These are phyloP conservation scores for Lordiphosa fenestrarum DNA, from an alignment of 2,888 invertebrate species.

Conservation along the genomic window DNA sequence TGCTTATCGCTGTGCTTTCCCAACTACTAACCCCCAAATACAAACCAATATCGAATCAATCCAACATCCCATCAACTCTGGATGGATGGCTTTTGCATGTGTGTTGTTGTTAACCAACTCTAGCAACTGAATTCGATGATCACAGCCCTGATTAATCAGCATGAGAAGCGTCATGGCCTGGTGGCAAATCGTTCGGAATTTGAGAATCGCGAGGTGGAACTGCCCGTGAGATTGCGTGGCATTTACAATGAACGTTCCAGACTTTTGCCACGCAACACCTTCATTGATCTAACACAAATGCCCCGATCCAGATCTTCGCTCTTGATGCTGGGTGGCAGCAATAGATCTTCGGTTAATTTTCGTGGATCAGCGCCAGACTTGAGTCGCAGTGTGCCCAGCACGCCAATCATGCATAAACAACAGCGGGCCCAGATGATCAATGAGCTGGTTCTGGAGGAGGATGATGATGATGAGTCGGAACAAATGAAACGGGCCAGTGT, in stretches of 20 bases:
- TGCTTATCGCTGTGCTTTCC: constrained; percentile 67
- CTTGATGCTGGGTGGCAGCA: constrained; percentile 77
- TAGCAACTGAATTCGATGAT: constrained; percentile 68
- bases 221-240: constrained; percentile 76
- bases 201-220: constrained; percentile 75
- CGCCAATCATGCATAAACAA: constrained; percentile 73
- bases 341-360: constrained; percentile 58
- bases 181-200: constrained; percentile 64
- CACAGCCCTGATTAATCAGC: constrained; percentile 57
- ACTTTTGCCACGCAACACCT: constrained; percentile 76
- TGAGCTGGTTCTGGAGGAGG: constrained; percentile 68
- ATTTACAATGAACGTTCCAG: constrained; percentile 70
- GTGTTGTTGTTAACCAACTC: constrained; percentile 74
- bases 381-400: constrained; percentile 79
- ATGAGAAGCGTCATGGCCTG: constrained; percentile 54
- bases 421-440: constrained; percentile 58
- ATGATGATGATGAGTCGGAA: constrained; percentile 46
- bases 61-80: constrained; percentile 11
- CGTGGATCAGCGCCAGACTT: constrained; percentile 79
- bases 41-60: constrained; percentile 44
- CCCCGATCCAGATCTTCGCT: constrained; percentile 82
- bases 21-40: constrained; percentile 52
- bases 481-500: constrained; percentile 57
- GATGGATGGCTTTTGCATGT: constrained; percentile 58
- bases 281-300: constrained; percentile 81